Percentiles rank a stretch among this genome's conserved stretches.
Evolutionary conservation across 2,113 vertebrate species (phyloP).

Genomic region (Octodon degus): DNA sequence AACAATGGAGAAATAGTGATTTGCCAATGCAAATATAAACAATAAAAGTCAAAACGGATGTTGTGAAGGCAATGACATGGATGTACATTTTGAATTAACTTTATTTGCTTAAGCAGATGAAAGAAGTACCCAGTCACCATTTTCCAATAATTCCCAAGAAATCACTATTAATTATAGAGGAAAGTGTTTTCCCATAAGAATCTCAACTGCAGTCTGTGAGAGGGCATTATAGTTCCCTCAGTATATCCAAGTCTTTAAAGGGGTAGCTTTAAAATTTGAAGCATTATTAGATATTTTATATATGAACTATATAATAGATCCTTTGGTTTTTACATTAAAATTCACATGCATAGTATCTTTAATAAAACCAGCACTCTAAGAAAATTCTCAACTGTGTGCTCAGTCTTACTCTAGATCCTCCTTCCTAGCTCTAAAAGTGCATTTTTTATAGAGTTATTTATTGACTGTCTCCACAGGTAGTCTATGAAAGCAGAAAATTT

Average conservation of each 20-base stretch:
- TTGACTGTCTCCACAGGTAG: constrained; percentile 2
- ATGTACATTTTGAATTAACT: neutral
- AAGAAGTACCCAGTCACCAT: neutral
- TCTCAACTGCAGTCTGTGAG: neutral
- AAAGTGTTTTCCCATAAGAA: neutral
- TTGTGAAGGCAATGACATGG: neutral
- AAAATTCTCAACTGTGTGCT: neutral
- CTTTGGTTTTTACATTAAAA: constrained; percentile 47
- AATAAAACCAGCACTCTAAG: neutral
- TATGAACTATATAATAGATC: neutral
- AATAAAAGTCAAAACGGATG: neutral
- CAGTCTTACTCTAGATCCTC: neutral
- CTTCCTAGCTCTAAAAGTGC: neutral
- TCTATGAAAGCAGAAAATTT: neutral
- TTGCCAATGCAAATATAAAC: neutral
- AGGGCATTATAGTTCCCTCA: neutral
- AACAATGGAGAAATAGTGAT: neutral
- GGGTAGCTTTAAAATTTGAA: neutral
- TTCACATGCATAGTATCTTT: neutral
- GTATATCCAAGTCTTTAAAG: constrained; percentile 23
- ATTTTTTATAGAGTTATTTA: constrained; percentile 52
- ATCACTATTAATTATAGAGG: constrained; percentile 47
- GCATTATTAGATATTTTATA: neutral
- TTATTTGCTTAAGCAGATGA: constrained; percentile 8
- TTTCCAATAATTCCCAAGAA: constrained; percentile 41